Evolutionary conservation across 2,797 vertebrate species (phyloP).

Genomic region (Anabas testudineus): DNA sequence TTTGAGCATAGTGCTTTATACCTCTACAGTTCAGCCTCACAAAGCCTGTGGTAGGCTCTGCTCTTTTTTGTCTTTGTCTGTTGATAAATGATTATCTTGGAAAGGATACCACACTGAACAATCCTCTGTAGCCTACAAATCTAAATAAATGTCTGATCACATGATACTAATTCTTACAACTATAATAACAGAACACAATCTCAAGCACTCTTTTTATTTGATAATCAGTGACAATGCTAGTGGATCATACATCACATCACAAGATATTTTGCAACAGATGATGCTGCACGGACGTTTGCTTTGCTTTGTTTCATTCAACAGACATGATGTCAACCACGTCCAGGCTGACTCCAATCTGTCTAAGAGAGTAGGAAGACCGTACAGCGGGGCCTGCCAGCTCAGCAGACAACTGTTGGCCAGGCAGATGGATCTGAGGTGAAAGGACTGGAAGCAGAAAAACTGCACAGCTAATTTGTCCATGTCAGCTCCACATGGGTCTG

Average conservation of each 20-base stretch:
- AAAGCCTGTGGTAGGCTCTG: too few species aligned
- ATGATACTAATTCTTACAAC: neutral
- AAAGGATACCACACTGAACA: neutral
- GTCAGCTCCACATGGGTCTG: neutral
- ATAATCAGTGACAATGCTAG: neutral
- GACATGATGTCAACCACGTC: neutral
- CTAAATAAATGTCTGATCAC: neutral
- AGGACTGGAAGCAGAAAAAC: neutral
- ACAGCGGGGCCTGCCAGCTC: neutral
- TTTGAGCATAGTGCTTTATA: neutral
- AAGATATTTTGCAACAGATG: neutral
- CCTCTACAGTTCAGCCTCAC: neutral
- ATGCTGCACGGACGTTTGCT: neutral
- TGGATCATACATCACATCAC: neutral
- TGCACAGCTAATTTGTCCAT: neutral
- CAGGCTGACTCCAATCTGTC: neutral
- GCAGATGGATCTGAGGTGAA: slow-evolving; percentile 1
- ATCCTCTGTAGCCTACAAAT: neutral
- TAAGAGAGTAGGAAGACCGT: neutral
- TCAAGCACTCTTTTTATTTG: neutral
- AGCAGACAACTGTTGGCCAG: slow-evolving; percentile 6
- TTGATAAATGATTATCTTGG: too few species aligned
- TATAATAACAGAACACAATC: neutral
- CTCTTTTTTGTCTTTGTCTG: too few species aligned
- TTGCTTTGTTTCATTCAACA: neutral